phyloP scores from a whole-genome alignment of 2,797 vertebrate species.

The Mormyrus hasselquistii region DNA sequence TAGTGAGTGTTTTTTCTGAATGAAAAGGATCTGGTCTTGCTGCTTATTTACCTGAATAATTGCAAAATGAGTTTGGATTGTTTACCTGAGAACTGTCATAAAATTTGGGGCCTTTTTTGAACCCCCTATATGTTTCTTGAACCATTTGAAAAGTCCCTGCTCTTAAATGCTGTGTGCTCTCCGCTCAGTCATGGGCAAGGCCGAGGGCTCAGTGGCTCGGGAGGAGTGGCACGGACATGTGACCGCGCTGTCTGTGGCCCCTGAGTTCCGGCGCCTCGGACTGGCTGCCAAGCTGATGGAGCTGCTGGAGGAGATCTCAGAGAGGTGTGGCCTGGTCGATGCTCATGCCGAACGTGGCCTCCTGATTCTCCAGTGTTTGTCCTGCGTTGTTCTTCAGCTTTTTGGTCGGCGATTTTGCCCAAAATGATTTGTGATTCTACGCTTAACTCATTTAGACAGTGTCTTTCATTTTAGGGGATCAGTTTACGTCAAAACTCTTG shows the following conservation, averaged over 20 bases:
- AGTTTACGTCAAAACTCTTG: neutral
- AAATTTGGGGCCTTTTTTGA: neutral
- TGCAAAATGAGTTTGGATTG: neutral
- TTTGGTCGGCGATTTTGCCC: neutral
- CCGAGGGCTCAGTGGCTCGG: conserved; percentile 86
- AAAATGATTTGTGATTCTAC: neutral
- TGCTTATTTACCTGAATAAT: neutral
- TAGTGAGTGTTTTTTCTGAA: neutral
- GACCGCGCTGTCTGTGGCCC: conserved; percentile 87
- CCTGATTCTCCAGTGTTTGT: neutral
- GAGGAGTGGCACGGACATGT: conserved; percentile 96
- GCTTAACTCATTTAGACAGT: neutral
- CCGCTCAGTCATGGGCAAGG: conserved; percentile 88
- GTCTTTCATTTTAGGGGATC: neutral
- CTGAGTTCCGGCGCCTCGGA: conserved; percentile 85
- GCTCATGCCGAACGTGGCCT: neutral
- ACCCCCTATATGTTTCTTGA: neutral
- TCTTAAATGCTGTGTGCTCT: neutral
- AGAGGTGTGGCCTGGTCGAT: conserved; percentile 61
- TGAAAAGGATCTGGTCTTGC: neutral
- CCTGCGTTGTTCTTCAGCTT: neutral
- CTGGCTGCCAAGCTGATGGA: conserved; percentile 94
- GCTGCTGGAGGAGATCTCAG: conserved; percentile 89
- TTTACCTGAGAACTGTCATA: neutral
- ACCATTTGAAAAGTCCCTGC: neutral